Conservation (phyloP, 1,140 invertebrate genomes). For the Cardiocondyla obscurior region DNA sequence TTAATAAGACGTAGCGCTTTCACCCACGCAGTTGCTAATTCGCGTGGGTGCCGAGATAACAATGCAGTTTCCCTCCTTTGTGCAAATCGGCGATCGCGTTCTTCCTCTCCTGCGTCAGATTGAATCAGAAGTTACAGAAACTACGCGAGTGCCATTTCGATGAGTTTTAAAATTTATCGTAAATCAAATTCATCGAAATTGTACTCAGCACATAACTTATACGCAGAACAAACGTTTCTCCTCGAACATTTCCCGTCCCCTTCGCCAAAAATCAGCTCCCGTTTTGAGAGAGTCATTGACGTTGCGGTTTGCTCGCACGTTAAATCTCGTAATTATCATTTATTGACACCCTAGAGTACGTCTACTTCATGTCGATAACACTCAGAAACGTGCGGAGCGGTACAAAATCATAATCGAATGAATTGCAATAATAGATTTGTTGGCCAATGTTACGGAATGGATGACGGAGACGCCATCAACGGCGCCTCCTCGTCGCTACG, state of each 20-base stretch:
- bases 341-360: slow-evolving; percentile 11
- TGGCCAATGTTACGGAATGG: slow-evolving; percentile 81
- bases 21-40: slow-evolving; percentile 37
- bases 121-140: background rate
- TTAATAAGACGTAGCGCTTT: slow-evolving; percentile 48
- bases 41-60: slow-evolving; percentile 30
- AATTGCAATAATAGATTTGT: slow-evolving; percentile 80
- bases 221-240: background rate
- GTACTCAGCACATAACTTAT: background rate
- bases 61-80: background rate
- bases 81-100: slow-evolving; percentile 20
- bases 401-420: slow-evolving; percentile 63
- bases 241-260: too few species aligned
- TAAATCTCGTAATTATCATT: slow-evolving; percentile 5
- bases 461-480: slow-evolving; percentile 74
- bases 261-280: background rate
- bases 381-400: slow-evolving; percentile 42
- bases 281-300: background rate
- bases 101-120: background rate
- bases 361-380: slow-evolving; percentile 40
- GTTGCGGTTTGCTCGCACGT: background rate
- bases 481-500: slow-evolving; percentile 77
- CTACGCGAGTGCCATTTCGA: slow-evolving; percentile 18
- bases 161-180: slow-evolving; percentile 27
- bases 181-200: slow-evolving; percentile 10